phyloP scores from a whole-genome alignment of 2,888 invertebrate species.

The Boloria euphrosyne region DNA sequence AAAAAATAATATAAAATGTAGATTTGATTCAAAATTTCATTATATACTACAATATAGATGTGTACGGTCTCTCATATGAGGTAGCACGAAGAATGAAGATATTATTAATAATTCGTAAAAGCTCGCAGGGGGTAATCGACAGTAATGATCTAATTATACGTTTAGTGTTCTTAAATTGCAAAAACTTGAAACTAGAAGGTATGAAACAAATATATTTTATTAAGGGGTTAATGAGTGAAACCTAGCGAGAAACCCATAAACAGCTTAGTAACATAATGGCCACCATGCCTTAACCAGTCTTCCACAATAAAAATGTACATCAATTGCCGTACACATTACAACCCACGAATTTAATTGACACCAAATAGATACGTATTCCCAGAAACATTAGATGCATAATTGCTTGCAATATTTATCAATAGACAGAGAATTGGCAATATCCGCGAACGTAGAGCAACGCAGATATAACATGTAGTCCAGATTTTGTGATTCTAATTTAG shows the following conservation, averaged over 20 bases:
- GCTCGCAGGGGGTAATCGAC: too few relatives aligned
- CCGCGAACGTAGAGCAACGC: conserved; percentile 39
- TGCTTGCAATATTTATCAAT: conserved; percentile 39
- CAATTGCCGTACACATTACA: conserved; percentile 36
- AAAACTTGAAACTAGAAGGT: conserved; percentile 2
- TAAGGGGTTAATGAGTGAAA: conserved; percentile 9
- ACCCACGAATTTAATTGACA: conserved; percentile 31
- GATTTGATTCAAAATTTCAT: too few relatives aligned
- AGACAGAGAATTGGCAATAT: conserved; percentile 43
- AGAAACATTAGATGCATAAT: conserved; percentile 37
- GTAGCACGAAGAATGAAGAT: too few relatives aligned
- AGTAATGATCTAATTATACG: neutral
- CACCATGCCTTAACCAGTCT: conserved; percentile 38
- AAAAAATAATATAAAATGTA: too few relatives aligned
- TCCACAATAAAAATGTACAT: conserved; percentile 43
- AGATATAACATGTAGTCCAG: conserved; percentile 25
- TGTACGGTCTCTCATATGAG: neutral
- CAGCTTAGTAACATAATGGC: conserved; percentile 16
- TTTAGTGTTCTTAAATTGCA: neutral
- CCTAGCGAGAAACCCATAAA: conserved; percentile 7
- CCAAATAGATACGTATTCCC: conserved; percentile 35
- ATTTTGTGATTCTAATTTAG: conserved; percentile 28
- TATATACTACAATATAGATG: too few relatives aligned
- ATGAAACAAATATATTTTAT: neutral
- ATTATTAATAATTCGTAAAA: too few relatives aligned